Conservation (phyloP, 1,140 invertebrate species). For the Ptiloglossa arizonensis region DNA sequence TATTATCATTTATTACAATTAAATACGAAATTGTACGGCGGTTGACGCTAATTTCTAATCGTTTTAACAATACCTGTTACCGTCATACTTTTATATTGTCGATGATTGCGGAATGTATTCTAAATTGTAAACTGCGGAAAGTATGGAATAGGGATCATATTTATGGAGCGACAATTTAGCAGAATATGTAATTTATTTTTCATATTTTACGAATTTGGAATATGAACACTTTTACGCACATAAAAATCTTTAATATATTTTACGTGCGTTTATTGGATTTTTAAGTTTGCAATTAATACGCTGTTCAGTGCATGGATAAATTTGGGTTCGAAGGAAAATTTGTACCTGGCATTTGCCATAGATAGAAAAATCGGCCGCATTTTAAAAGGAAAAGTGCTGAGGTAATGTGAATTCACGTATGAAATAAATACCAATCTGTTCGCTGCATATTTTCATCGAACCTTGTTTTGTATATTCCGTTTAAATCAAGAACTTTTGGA, state of each 20-base stretch:
- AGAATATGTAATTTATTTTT: conserved; percentile 26
- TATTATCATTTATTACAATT: conserved; percentile 44
- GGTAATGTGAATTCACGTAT: conserved; percentile 14
- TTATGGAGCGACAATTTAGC: conserved; percentile 7
- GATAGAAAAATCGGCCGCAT: conserved; percentile 29
- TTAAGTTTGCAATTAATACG: conserved; percentile 15
- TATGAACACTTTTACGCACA: background rate
- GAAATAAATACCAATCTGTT: conserved; percentile 37
- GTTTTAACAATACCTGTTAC: conserved; percentile 13
- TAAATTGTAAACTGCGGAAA: background rate
- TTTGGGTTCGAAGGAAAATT: background rate
- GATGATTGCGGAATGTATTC: conserved; percentile 5
- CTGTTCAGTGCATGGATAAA: conserved; percentile 13
- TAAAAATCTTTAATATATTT: conserved; percentile 26
- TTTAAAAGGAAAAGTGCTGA: conserved; percentile 6
- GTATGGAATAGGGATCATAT: background rate
- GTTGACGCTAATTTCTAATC: conserved; percentile 5
- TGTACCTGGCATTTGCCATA: conserved; percentile 44
- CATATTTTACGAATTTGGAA: conserved; percentile 3
- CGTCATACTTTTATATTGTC: conserved; percentile 20
- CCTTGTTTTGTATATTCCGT: background rate
- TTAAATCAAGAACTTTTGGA: background rate
- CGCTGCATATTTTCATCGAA: conserved; percentile 5
- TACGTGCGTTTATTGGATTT: conserved; percentile 13
- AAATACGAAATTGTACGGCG: background rate